Base-by-base conservation (phyloP, 2,797 vertebrate species). In the Oreochromis mossambicus region DNA sequence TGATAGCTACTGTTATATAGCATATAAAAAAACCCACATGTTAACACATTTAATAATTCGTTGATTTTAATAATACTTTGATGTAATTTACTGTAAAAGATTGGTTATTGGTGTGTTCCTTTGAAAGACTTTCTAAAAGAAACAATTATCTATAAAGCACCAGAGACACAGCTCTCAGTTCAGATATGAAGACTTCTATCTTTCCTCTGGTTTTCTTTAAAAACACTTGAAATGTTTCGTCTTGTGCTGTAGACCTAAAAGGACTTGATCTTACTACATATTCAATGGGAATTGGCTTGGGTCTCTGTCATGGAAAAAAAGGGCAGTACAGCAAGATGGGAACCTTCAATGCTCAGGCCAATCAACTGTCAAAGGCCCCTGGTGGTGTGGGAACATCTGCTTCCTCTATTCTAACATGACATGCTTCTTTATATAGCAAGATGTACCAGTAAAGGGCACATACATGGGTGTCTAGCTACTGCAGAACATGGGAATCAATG, bases 311-410 rank as follows among this genome's bases (percentile, higher is more conserved):
- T 61, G 24, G 76, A 76, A 66, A 41, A 84, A 41, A 84, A 46
- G 48, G 48, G 29, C 48, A 50, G 32, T 2, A 4, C 13, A 70
- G 77, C 29, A 6, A 68, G 52, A 81, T 29, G 78, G 68, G 75
- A 75, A n/a, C 54, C 79, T 81, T 83, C 15, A 32, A 6, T 76
- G 66, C 83, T 93, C 86, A 80, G 48, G 78, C 78, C 79, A 81
- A 84, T 91, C 76, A 88, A 50, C 12, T 21, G 79, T 24, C 7
- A 8, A 80, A 79, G 79, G 66, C 86, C 84, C 34, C 8, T 55
- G 78, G 76, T 86, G 77, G 86, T 92, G 89, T 95, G 92, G 93
- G 94, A 96, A 96, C 92, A 94, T 96, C 92, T 94, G 91, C 84
- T 80, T 81, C 86, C 81, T 90, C 82, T 87, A 36, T 63, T 81